These are phyloP conservation scores for Ariolimax columbianus DNA, from an alignment of 2,888 invertebrate species.

Conservation along the genomic window DNA sequence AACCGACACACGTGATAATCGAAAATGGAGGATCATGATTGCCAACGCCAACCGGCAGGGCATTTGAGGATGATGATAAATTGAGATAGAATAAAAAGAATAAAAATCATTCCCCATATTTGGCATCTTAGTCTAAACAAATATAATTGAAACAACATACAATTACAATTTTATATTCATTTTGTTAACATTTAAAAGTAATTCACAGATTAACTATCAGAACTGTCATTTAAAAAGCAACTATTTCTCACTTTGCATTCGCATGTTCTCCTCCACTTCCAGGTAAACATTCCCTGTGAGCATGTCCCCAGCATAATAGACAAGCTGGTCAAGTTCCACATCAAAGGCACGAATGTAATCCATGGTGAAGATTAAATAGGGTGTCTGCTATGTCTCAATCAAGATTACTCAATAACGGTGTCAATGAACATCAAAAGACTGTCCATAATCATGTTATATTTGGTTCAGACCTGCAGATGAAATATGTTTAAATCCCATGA, in stretches of 20 bases:
- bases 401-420: neutral
- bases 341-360: constrained; percentile 89
- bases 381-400: neutral
- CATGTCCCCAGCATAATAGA: constrained; percentile 87
- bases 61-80: no score
- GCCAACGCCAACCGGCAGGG: no score
- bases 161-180: no score
- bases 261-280: constrained; percentile 87
- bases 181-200: no score
- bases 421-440: neutral
- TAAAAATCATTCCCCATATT: no score
- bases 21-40: no score
- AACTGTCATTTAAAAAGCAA: neutral
- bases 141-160: no score
- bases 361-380: constrained; percentile 79
- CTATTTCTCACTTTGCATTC: constrained; percentile 83
- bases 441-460: neutral
- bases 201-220: no score
- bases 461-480: neutral
- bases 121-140: no score
- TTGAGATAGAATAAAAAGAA: no score
- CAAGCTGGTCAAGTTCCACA: constrained; percentile 86
- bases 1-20: no score
- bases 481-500: no score
- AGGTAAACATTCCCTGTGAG: constrained; percentile 85